A percentile compares a stretch with the other conserved stretches of the same genome.
Conservation (phyloP, 1,140 invertebrate genomes). For the Drosophila bocqueti region DNA sequence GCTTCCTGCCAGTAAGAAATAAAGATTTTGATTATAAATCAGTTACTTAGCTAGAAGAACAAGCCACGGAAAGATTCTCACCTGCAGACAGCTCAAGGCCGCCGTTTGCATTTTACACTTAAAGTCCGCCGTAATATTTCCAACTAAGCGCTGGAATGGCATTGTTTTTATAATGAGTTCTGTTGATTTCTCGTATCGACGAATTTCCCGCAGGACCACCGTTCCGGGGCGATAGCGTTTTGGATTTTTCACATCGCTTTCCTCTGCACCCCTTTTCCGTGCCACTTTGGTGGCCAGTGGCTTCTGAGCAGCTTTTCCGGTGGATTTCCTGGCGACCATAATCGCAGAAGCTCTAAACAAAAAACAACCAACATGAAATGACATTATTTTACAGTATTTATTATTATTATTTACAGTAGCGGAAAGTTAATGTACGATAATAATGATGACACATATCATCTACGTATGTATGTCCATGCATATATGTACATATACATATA, state of each 20-base stretch:
- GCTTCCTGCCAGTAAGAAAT: slow-evolving; percentile 89
- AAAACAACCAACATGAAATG: too few species aligned
- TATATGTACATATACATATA: too few species aligned
- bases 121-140: too few species aligned
- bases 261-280: slow-evolving; percentile 61
- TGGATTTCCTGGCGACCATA: slow-evolving; percentile 94
- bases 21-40: not conserved
- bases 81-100: slow-evolving; percentile 90
- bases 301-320: slow-evolving; percentile 94
- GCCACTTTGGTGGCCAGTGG: slow-evolving; percentile 93
- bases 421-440: too few species aligned
- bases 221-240: not conserved
- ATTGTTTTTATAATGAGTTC: not conserved
- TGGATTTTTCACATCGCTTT: not conserved
- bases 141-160: slow-evolving; percentile 87
- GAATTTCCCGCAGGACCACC: slow-evolving; percentile 91
- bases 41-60: not conserved
- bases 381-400: too few species aligned
- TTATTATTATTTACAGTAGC: too few species aligned
- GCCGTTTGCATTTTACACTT: slow-evolving; percentile 86
- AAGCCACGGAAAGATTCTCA: slow-evolving; percentile 34
- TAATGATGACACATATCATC: too few species aligned
- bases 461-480: too few species aligned
- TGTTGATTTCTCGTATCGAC: slow-evolving; percentile 92
- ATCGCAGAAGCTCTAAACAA: too few species aligned